These are phyloP conservation scores for Cinclus mexicanus DNA, from an alignment of 2,113 vertebrate species.

Conservation along the genomic window DNA sequence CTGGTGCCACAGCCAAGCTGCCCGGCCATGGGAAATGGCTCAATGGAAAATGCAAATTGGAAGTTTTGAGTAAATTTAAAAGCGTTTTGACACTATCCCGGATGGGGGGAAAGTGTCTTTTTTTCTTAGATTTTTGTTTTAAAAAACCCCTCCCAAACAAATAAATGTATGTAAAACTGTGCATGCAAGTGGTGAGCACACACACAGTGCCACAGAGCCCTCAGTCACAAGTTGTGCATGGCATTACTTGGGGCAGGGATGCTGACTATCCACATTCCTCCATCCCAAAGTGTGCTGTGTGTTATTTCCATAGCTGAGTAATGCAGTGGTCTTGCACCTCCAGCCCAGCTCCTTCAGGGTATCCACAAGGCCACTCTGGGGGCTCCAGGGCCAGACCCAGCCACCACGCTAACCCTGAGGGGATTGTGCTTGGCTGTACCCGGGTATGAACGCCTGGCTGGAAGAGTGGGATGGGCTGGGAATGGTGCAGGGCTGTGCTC, in stretches of 20 bases:
- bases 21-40: fast-evolving
- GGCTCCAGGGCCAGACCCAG: neutral
- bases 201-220: neutral
- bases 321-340: neutral
- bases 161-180: neutral
- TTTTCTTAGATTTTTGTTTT: neutral
- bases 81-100: neutral
- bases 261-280: neutral
- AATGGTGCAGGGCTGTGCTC: fast-evolving
- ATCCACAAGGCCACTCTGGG: fast-evolving
- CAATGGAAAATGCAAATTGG: neutral
- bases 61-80: neutral
- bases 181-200: neutral
- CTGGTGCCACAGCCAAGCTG: neutral
- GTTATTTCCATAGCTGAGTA: fast-evolving
- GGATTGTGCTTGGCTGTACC: neutral
- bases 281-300: fast-evolving
- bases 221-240: fast-evolving
- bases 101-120: neutral
- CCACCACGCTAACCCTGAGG: neutral
- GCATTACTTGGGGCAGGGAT: neutral
- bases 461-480: neutral
- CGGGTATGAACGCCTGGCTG: fast-evolving
- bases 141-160: neutral
- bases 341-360: neutral